Evolutionary conservation across 2,113 vertebrate genomes (phyloP).

Genomic region (Sylvia atricapilla): DNA sequence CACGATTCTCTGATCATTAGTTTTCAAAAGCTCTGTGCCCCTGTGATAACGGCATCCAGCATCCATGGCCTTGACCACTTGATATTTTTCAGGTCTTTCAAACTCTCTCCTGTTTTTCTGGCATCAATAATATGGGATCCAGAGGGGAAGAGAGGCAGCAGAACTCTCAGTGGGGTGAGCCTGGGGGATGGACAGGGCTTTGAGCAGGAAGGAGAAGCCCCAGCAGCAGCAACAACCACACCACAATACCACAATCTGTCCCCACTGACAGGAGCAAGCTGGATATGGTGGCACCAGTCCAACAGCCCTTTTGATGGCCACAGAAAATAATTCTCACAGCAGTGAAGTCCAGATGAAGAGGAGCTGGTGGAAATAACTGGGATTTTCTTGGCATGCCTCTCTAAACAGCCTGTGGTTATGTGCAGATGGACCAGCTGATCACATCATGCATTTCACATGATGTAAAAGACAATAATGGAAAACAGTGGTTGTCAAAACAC

Average conservation of each 20-base stretch:
- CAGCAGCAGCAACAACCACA: neutral
- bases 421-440: neutral
- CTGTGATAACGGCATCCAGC: neutral
- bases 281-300: neutral
- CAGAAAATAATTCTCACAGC: neutral
- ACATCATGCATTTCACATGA: neutral
- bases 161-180: accelerated
- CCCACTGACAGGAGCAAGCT: neutral
- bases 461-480: neutral
- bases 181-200: accelerated
- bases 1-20: neutral
- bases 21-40: neutral
- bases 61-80: neutral
- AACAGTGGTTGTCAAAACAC: neutral
- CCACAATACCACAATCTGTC: neutral
- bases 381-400: neutral
- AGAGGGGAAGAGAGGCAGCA: neutral
- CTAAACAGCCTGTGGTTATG: neutral
- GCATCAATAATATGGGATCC: neutral
- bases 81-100: neutral
- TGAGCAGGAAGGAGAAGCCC: neutral
- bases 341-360: neutral
- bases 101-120: neutral
- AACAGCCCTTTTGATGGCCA: neutral
- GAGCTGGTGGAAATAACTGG: neutral